Percentiles rank a stretch among this genome's conserved stretches.
These are phyloP conservation scores for Uropsilus gracilis DNA, from an alignment of 2,113 vertebrate species.

Conservation along the genomic window DNA sequence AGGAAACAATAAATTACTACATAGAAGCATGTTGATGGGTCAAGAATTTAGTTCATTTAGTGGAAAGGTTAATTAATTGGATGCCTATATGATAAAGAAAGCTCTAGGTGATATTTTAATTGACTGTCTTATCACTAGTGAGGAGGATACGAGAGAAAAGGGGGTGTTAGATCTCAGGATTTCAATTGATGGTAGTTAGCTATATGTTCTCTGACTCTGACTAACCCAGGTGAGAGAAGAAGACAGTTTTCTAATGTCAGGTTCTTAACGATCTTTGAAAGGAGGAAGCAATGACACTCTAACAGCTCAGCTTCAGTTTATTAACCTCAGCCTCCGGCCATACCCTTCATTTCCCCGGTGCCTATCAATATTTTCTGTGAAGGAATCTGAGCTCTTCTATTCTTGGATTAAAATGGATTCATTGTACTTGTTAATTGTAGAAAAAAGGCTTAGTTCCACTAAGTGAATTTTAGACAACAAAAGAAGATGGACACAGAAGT, in stretches of 20 bases:
- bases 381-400: neutral
- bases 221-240: neutral
- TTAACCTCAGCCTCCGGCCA: neutral
- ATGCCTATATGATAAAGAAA: constrained; percentile 45
- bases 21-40: neutral
- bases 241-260: neutral
- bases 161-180: neutral
- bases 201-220: neutral
- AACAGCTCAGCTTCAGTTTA: neutral
- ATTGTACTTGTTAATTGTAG: neutral
- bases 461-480: neutral
- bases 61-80: constrained; percentile 67
- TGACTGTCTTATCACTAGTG: neutral
- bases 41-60: constrained; percentile 59
- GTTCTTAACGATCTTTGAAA: too few species aligned
- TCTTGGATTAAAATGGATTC: neutral
- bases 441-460: neutral
- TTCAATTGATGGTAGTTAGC: neutral
- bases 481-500: neutral
- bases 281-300: neutral
- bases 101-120: constrained; percentile 52
- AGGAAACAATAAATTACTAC: constrained; percentile 54
- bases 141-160: neutral
- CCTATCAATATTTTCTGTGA: neutral
- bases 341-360: neutral